These are phyloP conservation scores for Pocillopora meandrina DNA, from an alignment of 92 coral and sea anemone species.

Conservation along the genomic window DNA sequence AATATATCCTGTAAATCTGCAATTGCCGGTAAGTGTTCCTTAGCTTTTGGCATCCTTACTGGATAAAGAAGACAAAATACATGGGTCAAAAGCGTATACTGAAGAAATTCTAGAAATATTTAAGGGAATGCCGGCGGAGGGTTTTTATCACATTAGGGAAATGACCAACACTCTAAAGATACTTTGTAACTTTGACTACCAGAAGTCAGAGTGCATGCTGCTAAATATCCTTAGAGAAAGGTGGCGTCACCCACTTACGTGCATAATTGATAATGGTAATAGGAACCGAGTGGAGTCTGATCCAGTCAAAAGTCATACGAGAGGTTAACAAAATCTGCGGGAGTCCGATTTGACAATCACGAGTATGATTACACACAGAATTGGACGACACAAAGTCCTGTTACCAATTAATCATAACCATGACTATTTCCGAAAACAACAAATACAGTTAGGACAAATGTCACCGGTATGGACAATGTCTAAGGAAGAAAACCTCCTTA, in stretches of 20 bases:
- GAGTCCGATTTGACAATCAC: no score
- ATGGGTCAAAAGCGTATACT: conserved; percentile 2
- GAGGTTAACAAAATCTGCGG: no score
- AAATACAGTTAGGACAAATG: no score
- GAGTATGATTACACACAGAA: no score
- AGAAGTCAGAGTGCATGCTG: not conserved
- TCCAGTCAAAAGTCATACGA: no score
- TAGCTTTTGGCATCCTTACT: not conserved
- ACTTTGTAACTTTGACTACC: not conserved
- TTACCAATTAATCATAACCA: no score
- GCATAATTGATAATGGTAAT: not conserved
- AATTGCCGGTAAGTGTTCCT: not conserved
- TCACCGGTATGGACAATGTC: no score
- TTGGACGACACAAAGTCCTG: no score
- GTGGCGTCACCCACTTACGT: not conserved
- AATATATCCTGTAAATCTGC: not conserved
- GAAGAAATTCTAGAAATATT: not conserved
- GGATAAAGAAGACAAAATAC: not conserved
- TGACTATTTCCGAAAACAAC: no score
- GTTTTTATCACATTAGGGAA: not conserved
- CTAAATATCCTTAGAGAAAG: not conserved
- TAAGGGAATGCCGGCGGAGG: not conserved
- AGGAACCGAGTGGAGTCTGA: not conserved
- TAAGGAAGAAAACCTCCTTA: no score
- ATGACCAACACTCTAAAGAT: not conserved